Evolutionary conservation across 2,113 vertebrate species (phyloP), one percentile per base, ranked within the genome.

Genomic region (Solea senegalensis): DNA sequence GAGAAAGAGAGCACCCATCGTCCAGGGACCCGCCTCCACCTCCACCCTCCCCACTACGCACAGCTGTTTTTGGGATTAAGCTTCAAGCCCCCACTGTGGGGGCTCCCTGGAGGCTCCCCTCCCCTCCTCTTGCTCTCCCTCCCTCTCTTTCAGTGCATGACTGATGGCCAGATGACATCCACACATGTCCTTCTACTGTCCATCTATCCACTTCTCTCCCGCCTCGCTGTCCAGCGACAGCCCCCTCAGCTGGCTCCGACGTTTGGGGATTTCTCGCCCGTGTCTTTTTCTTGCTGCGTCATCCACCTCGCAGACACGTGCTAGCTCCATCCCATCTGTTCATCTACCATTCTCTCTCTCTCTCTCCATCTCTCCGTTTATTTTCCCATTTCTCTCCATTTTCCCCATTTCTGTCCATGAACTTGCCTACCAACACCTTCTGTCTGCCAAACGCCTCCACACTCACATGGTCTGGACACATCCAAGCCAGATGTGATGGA

Each of bases 61-160:
- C 92, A 94, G 92, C 93, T 94, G 94, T 88, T 94, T 94, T 93
- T 76, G 74, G 89, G 87, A 94, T 94, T 90, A 93, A 73, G 80
- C 68, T 83, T 78, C 74, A 72, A 56, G 58, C 80, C 84, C 71
- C 69, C 82, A 65, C 61, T 66, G 76, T 28, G 3, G 41, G 63
- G 81, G 60, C 88, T 89, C 84, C 69, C 60, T 65, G 69, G 80
- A 84, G 74, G 80, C 43, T 16, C 43, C 62, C 55, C 61, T 65
- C 28, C 77, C 54, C 27, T 39, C 11, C 10, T 48, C 65, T 34
- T 12, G 15, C 40, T n/a, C 15, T 53, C 21, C 57, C 9, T 15
- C 14, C 57, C 48, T 68, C 73, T 67, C 62, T 65, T 26, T 78
- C 58, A 65, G 52, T 79, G 72, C 55, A 72, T 90, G 91, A 93